These are phyloP conservation scores for Euschistus heros DNA, from an alignment of 1,140 invertebrate genomes.

Conservation along the genomic window DNA sequence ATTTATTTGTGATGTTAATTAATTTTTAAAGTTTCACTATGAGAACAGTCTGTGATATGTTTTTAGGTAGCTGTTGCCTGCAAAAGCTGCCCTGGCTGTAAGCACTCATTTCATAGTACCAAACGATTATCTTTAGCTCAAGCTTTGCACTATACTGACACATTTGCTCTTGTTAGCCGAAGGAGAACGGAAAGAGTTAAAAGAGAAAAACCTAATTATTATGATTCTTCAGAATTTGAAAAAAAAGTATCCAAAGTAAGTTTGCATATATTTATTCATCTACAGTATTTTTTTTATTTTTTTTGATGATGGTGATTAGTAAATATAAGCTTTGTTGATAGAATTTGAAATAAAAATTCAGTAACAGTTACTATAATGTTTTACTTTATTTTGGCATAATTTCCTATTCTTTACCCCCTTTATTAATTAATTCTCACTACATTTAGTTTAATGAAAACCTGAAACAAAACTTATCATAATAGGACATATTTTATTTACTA, in stretches of 20 bases:
- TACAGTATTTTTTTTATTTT: neutral
- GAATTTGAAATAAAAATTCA: too few species aligned
- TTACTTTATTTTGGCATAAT: neutral
- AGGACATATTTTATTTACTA: too few species aligned
- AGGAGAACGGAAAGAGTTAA: slow-evolving; percentile 61
- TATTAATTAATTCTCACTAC: too few species aligned
- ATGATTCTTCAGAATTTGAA: slow-evolving; percentile 66
- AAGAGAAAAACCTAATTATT: slow-evolving; percentile 69
- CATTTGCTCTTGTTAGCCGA: slow-evolving; percentile 16
- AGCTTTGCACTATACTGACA: neutral
- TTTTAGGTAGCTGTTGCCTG: slow-evolving; percentile 21
- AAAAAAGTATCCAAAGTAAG: slow-evolving; percentile 50
- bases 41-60: neutral
- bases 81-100: slow-evolving; percentile 42
- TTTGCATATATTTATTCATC: slow-evolving; percentile 30
- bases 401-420: too few species aligned
- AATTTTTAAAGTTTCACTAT: too few species aligned
- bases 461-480: too few species aligned
- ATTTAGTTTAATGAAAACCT: too few species aligned
- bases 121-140: slow-evolving; percentile 20
- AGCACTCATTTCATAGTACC: slow-evolving; percentile 29
- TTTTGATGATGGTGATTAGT: too few species aligned
- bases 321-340: too few species aligned
- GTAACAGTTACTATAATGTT: too few species aligned
- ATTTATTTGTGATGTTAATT: too few species aligned